Evolutionary conservation across 2,888 invertebrate species (phyloP).

Genomic region (Callinectes sapidus): DNA sequence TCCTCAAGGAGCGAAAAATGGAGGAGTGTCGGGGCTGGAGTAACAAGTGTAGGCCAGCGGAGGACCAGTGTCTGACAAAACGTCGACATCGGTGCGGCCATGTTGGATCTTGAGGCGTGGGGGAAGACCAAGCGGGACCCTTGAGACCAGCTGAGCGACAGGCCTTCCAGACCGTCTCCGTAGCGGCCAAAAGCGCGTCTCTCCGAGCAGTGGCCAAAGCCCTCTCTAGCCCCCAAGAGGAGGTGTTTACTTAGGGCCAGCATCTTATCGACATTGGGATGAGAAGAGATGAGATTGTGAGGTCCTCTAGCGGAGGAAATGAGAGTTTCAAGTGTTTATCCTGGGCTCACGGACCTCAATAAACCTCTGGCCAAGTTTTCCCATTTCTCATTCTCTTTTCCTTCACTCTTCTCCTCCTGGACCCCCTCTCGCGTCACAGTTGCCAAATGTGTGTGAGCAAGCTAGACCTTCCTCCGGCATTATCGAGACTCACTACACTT

Average conservation of each 20-base stretch:
- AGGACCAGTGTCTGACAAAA: slow-evolving; percentile 68
- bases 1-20: slow-evolving; percentile 59
- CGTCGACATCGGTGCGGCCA: slow-evolving; percentile 68
- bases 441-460: slow-evolving; percentile 51
- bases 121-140: slow-evolving; percentile 51
- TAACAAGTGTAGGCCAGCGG: slow-evolving; percentile 67
- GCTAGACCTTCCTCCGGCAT: slow-evolving; percentile 34
- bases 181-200: slow-evolving; percentile 58
- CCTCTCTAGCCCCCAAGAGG: slow-evolving; percentile 58
- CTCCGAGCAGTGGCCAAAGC: slow-evolving; percentile 53
- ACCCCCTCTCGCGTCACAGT: slow-evolving; percentile 45
- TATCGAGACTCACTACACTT: slow-evolving; percentile 8
- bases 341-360: slow-evolving; percentile 71
- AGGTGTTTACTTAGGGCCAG: slow-evolving; percentile 71
- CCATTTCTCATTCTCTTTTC: slow-evolving; percentile 65
- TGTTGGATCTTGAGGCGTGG: slow-evolving; percentile 57
- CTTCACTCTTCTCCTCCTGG: slow-evolving; percentile 55
- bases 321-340: slow-evolving; percentile 73
- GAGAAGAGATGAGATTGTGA: slow-evolving; percentile 72
- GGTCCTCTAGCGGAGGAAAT: slow-evolving; percentile 70
- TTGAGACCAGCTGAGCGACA: slow-evolving; percentile 40
- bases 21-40: slow-evolving; percentile 57
- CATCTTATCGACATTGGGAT: slow-evolving; percentile 72
- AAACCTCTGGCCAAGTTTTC: slow-evolving; percentile 66
- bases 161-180: slow-evolving; percentile 50